Evolutionary conservation across 2,888 invertebrate species (phyloP).

Genomic region (Lycaena phlaeas): DNA sequence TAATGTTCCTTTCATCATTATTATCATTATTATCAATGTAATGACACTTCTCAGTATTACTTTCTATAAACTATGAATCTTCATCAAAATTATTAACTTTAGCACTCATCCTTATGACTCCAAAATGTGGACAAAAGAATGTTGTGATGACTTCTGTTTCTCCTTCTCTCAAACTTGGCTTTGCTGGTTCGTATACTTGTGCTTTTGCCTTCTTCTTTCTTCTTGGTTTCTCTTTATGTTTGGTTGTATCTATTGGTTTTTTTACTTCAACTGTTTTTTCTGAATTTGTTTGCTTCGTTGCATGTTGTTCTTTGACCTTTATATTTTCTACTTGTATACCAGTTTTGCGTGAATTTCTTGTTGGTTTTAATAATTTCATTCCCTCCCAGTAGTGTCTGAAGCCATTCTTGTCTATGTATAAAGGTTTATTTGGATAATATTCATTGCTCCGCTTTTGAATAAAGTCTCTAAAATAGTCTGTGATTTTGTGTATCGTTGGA

Average conservation of each 20-base stretch:
- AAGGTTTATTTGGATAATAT: constrained; percentile 22
- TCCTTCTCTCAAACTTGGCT: constrained; percentile 17
- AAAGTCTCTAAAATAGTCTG: constrained; percentile 40
- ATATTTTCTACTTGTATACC: not conserved
- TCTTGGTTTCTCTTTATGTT: constrained; percentile 14
- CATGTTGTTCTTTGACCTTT: too few relatives aligned
- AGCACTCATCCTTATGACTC: constrained; percentile 38
- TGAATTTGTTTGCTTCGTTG: too few relatives aligned
- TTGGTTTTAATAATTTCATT: constrained; percentile 22
- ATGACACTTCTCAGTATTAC: too few relatives aligned
- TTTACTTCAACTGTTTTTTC: not conserved
- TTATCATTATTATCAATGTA: too few relatives aligned
- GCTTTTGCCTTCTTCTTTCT: constrained; percentile 14
- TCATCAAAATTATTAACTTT: constrained; percentile 17
- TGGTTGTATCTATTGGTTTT: not conserved
- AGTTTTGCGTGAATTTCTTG: constrained; percentile 27
- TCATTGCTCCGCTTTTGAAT: constrained; percentile 26
- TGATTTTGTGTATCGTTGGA: constrained; percentile 33
- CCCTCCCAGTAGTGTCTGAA: constrained; percentile 45
- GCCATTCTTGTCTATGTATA: constrained; percentile 44
- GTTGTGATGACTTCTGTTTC: constrained; percentile 29
- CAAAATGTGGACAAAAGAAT: constrained; percentile 52
- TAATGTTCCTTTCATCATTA: too few relatives aligned
- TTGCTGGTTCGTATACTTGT: constrained; percentile 12
- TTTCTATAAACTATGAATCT: constrained; percentile 9